Conservation (phyloP, 2,797 vertebrate genomes). For the Acridotheres tristis region DNA sequence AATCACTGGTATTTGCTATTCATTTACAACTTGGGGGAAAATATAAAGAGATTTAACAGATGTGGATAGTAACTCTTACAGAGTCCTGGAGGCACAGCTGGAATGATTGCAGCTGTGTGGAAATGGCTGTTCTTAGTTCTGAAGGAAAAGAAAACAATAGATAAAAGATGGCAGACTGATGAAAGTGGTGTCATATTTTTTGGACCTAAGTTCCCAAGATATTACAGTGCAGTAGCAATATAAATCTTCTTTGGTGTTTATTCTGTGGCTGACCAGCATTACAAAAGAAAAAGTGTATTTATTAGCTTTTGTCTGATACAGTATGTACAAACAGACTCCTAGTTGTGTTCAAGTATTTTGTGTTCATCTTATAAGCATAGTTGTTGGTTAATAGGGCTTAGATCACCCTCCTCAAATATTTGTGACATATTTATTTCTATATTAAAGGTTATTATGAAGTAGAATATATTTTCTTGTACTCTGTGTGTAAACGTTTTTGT, state of each 20-base stretch:
- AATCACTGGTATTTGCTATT: background rate
- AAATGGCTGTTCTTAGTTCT: background rate
- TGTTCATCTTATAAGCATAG: background rate
- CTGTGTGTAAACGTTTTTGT: background rate
- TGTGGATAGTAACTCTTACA: background rate
- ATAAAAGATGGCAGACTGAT: conserved; percentile 1
- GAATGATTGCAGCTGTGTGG: background rate
- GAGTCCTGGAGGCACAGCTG: conserved; percentile 5
- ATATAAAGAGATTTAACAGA: background rate
- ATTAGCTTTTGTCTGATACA: background rate
- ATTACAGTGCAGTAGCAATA: background rate
- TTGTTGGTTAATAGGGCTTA: background rate
- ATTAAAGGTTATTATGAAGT: background rate
- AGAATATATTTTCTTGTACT: background rate
- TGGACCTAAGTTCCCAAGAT: background rate
- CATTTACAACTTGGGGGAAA: background rate
- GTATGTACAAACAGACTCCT: background rate
- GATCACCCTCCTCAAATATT: background rate
- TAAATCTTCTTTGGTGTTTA: conserved; percentile 3
- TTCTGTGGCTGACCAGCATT: background rate
- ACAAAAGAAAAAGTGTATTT: background rate
- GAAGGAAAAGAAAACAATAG: conserved; percentile 31
- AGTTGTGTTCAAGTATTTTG: background rate
- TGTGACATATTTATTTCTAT: background rate
- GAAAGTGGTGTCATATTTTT: background rate